phyloP scores from a whole-genome alignment of 2,888 invertebrate species.

The Sarcophaga caerulescens region DNA sequence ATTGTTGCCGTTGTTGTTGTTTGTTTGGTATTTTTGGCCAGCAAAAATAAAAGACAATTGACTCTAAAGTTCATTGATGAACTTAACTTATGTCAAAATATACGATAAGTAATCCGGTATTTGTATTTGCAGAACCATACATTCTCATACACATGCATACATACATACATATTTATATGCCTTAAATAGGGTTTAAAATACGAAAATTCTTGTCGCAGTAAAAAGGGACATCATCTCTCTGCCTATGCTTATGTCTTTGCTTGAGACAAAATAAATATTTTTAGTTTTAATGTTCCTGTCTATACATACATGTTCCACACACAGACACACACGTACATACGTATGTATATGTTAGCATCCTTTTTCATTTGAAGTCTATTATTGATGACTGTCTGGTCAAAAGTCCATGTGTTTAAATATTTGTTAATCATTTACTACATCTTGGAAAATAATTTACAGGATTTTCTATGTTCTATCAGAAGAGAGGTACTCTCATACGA shows the following conservation, averaged over 20 bases:
- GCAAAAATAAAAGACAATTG: slow-evolving; percentile 54
- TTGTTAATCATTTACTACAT: slow-evolving; percentile 65
- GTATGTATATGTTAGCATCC: background rate
- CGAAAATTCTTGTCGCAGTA: slow-evolving; percentile 4
- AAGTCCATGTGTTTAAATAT: slow-evolving; percentile 66
- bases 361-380: slow-evolving; percentile 31
- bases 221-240: slow-evolving; percentile 25
- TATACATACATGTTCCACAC: background rate
- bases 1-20: background rate
- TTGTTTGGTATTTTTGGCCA: slow-evolving; percentile 19
- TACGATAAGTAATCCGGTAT: slow-evolving; percentile 66
- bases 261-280: slow-evolving; percentile 69
- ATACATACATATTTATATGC: background rate
- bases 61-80: slow-evolving; percentile 69
- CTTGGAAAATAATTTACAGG: slow-evolving; percentile 57
- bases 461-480: slow-evolving; percentile 11
- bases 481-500: background rate
- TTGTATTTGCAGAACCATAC: slow-evolving; percentile 17
- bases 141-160: background rate
- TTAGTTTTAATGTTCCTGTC: slow-evolving; percentile 58
- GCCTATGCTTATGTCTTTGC: slow-evolving; percentile 9
- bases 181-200: background rate
- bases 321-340: background rate
- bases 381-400: slow-evolving; percentile 69
- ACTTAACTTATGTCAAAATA: slow-evolving; percentile 73